These are phyloP conservation scores for Mustela lutreola DNA, from an alignment of 2,113 vertebrate genomes.

Conservation along the genomic window DNA sequence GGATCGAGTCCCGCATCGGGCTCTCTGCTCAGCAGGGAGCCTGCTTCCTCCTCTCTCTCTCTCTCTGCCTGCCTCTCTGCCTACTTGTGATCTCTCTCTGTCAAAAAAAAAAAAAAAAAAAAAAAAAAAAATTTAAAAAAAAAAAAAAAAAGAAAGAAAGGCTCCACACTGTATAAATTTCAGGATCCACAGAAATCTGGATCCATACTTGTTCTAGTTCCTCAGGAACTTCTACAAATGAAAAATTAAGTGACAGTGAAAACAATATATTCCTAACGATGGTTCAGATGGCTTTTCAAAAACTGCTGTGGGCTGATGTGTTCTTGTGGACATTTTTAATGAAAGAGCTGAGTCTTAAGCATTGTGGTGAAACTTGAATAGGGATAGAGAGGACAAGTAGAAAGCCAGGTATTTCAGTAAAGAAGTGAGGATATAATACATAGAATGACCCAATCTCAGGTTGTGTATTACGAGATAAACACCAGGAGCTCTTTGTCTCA, in stretches of 20 bases:
- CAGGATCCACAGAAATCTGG: not conserved
- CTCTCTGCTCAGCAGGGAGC: too few species aligned
- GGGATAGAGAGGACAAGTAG: not conserved
- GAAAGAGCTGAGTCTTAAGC: not conserved
- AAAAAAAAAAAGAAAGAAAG: not conserved
- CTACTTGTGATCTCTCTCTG: too few species aligned
- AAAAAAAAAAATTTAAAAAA: too few species aligned
- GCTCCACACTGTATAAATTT: not conserved
- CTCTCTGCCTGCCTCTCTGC: too few species aligned
- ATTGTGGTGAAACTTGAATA: not conserved
- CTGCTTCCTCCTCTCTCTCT: too few species aligned
- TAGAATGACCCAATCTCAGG: not conserved
- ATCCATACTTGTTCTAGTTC: not conserved
- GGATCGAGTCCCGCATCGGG: too few species aligned
- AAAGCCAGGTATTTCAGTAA: slow-evolving; percentile 1
- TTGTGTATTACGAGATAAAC: not conserved
- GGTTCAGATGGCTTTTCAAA: not conserved
- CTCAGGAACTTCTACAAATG: not conserved
- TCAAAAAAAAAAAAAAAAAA: too few species aligned
- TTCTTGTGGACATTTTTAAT: slow-evolving; percentile 8
- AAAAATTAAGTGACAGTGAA: slow-evolving; percentile 24
- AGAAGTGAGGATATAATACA: not conserved
- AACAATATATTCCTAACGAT: not conserved
- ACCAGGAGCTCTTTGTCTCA: not conserved
- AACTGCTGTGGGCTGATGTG: not conserved